Percentiles rank a stretch among this genome's conserved stretches.
Evolutionary conservation across 2,888 invertebrate species (phyloP).

Genomic region (Heteromyza rotundicornis): DNA sequence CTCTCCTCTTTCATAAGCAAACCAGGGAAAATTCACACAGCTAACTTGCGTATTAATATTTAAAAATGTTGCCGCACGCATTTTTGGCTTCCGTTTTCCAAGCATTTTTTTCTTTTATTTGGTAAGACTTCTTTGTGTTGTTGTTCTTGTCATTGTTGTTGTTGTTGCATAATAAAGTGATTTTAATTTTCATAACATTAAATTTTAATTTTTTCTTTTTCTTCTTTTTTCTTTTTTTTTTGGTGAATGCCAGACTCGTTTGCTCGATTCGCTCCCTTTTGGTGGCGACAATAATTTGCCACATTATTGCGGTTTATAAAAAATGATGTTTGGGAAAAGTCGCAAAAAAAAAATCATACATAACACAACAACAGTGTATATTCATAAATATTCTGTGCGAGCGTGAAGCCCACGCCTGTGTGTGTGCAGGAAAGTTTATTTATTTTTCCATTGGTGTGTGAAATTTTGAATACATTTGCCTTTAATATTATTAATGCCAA

Average conservation of each 20-base stretch:
- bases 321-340: neutral
- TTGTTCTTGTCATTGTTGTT: neutral
- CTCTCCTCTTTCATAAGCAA: neutral
- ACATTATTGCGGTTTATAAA: constrained; percentile 1
- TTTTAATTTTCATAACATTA: constrained; percentile 15
- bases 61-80: constrained; percentile 16
- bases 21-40: neutral
- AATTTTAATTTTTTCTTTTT: constrained; percentile 12
- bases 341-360: neutral
- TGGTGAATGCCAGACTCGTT: neutral
- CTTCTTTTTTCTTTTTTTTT: neutral
- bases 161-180: constrained; percentile 11
- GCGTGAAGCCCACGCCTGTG: neutral
- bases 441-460: neutral
- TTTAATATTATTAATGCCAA: neutral
- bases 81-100: constrained; percentile 2
- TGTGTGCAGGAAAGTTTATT: neutral
- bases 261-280: neutral
- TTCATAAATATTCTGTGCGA: too few species aligned
- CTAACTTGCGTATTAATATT: constrained; percentile 15
- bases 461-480: neutral
- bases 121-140: neutral
- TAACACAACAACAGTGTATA: too few species aligned
- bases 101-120: neutral
- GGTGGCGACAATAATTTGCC: constrained; percentile 5